Evolutionary conservation across 1,140 invertebrate species (phyloP), one percentile per base, ranked within the genome.

Genomic region (Brachystomella parvula): DNA sequence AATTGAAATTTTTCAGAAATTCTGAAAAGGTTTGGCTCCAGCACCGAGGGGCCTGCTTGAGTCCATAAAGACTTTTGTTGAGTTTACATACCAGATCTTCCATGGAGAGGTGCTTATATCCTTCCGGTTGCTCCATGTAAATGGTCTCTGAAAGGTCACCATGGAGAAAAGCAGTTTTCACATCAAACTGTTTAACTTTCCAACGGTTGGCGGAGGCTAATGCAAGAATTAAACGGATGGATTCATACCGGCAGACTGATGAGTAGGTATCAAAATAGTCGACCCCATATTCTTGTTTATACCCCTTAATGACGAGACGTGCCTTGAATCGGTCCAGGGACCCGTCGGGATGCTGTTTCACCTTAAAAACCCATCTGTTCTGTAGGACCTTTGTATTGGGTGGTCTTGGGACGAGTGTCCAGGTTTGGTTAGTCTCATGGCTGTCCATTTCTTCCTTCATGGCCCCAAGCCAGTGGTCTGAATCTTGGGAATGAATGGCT

Each of bases 21-120:
- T 31, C 28, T 15, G 29, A n/a, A 15, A 68, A 35, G 12, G 26
- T 24, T 33, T 58, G 72, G 66, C 79, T 77, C 77, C 78, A 81
- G 21, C 69, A 73, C 29, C 75, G 68, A 24, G 77, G 75, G 24
- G 77, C 75, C 68, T 82, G 78, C 67, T 79, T 78, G 9, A 81
- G 59, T 2, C 77, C 77, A 65, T 80, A 80, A 9, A 81, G 33
- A n/a, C 75, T 75, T 65, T 77, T 78, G 35, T 74, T 75, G 9
- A 81, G 63, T 71, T 63, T 58, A 33, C 65, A 61, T n/a, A 66
- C 65, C 26, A 21, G 19, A 24, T 60, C 24, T 47, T 59, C 30
- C 24, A 29, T n/a, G 1, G 29, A n/a, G n/a, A 21, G 19, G 59
- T 19, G 29, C n/a, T 49, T 19, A 15, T 17, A 60, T 35, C 62